Base-by-base conservation (phyloP, 2,797 vertebrate genomes). In the Cichlasoma orientale region DNA sequence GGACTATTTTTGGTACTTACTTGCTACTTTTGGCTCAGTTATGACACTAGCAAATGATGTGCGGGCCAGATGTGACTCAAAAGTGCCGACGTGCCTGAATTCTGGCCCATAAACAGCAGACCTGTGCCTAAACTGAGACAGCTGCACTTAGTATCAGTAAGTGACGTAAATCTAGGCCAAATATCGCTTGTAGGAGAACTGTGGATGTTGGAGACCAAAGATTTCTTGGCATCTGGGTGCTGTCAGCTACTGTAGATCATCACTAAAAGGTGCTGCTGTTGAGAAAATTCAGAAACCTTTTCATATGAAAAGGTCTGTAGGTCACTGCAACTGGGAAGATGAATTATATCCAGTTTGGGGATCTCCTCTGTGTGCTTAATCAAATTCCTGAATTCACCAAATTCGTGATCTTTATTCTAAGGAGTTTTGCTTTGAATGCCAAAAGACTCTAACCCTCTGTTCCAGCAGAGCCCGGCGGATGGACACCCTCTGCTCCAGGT, bases 401-500 rank as follows among this genome's bases (percentile, higher is more conserved):
- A 25, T 41, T 29, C 4, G 36, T 50, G 56, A 21, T 19, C 47
- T 21, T 61, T 19, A 79, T 47, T 75, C 33, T 56, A 72, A 83
- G 41, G 71, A 61, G 27, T 55, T 82, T 79, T 75, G 12, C 47
- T 57, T 56, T 66, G n/a, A 58, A 6, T 11, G 54, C 12, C 29
- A 74, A 82, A 82, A 55, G 44, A 13, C 27, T 83, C 93, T 89
- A 76, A 98, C 97, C 95, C 97, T 95, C 90, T 98, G 97, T 89
- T 98, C 97, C 84, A 98, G 93, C 86, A 98, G 93, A 0, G 97
- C 97, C 7, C 97, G 94, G 87, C 97, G 96, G 88, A 98, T 96
- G 70, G 97, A 97, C 36, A 98, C 97, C 52, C 97, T 95, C 93
- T 98, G 97, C 79, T 98, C 97, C 93, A 98, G 95, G 90, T 98